Percentiles rank a stretch among this genome's conserved stretches.
phyloP scores from a whole-genome alignment of 2,113 vertebrate species.

The Ariopsis seemanni region DNA sequence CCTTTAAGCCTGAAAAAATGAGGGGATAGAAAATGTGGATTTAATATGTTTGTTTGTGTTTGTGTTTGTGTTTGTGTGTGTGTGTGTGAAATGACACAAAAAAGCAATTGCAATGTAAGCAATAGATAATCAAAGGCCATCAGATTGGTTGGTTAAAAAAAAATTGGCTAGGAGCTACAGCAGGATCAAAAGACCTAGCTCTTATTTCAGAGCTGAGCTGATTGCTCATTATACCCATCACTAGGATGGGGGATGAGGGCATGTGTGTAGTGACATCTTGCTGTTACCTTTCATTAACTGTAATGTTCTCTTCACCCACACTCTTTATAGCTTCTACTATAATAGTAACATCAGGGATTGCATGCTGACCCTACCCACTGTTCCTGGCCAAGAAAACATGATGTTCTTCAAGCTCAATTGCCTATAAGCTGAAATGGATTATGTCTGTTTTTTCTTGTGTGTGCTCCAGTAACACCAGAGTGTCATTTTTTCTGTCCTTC shows the following conservation, averaged over 20 bases:
- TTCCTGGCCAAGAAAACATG: neutral
- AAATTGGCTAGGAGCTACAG: neutral
- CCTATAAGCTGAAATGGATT: neutral
- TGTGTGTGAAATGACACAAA: no score
- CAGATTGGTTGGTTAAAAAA: neutral
- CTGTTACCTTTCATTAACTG: neutral
- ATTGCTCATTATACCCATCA: neutral
- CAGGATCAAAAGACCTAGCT: neutral
- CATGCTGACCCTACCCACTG: neutral
- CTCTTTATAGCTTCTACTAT: conserved; percentile 26
- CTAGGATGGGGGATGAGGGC: neutral
- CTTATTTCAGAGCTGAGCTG: neutral
- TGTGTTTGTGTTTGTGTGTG: no score
- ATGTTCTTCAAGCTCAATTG: neutral
- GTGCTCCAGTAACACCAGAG: conserved; percentile 11
- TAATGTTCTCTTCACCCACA: neutral
- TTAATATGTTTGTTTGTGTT: no score
- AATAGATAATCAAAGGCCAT: neutral
- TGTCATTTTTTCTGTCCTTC: conserved; percentile 31
- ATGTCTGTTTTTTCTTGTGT: neutral
- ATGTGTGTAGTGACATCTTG: neutral
- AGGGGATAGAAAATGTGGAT: neutral
- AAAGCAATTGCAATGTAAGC: neutral
- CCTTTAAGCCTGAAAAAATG: neutral
- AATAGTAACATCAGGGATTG: conserved; percentile 15